These are phyloP conservation scores for Paragorgia papillata DNA, from an alignment of 92 coral and sea anemone genomes.

Conservation along the genomic window DNA sequence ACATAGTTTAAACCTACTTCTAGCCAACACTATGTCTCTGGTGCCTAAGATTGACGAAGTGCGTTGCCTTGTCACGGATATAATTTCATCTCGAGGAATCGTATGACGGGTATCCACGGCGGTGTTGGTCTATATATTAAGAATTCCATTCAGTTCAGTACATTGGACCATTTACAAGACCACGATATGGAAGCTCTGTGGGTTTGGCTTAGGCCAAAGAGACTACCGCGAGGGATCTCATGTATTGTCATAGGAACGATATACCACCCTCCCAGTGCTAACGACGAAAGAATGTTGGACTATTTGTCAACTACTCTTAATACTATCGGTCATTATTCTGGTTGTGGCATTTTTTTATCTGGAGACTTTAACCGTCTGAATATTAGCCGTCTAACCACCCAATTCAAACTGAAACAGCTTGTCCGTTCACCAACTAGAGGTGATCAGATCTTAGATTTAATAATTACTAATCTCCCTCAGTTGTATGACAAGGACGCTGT, in stretches of 20 bases:
- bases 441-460: conserved; percentile 55
- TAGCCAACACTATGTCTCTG: no score
- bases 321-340: conserved; percentile 28
- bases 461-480: conserved; percentile 50
- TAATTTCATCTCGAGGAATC: conserved; percentile 33
- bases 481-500: conserved; percentile 53
- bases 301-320: conserved; percentile 18
- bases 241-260: conserved; percentile 38
- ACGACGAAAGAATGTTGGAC: conserved; percentile 31
- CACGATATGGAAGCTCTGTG: conserved; percentile 48
- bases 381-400: not conserved
- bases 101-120: conserved; percentile 46
- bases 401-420: conserved; percentile 19
- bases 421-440: conserved; percentile 56
- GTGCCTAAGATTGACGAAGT: no score
- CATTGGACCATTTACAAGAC: conserved; percentile 35
- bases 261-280: conserved; percentile 51
- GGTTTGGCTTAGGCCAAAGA: conserved; percentile 32
- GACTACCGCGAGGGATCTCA: conserved; percentile 43
- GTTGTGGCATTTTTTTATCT: conserved; percentile 18
- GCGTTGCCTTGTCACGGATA: no score
- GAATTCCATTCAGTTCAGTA: conserved; percentile 41
- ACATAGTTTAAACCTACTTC: no score
- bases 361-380: conserved; percentile 29
- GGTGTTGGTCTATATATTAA: conserved; percentile 53